These are phyloP conservation scores for Pseudococcus jackbeardsleyi DNA, from an alignment of 2,888 invertebrate genomes.

Conservation along the genomic window DNA sequence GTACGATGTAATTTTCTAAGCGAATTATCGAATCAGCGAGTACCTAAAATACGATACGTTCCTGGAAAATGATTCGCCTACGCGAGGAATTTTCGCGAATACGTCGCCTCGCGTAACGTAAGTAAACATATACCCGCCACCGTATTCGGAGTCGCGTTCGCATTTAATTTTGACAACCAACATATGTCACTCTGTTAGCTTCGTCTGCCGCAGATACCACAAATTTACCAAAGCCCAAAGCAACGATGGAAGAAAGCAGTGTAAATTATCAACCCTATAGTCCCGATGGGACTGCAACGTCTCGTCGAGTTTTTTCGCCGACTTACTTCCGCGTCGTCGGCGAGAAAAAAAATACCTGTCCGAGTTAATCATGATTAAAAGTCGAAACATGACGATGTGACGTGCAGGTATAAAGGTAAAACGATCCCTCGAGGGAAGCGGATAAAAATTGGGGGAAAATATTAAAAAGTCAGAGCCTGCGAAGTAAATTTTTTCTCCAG, in stretches of 20 bases:
- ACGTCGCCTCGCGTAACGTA: neutral
- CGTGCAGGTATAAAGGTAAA: neutral
- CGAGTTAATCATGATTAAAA: neutral
- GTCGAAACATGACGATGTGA: neutral
- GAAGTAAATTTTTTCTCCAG: too few species aligned
- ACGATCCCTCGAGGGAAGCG: neutral
- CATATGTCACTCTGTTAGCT: neutral
- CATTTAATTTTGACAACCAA: neutral
- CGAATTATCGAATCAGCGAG: neutral
- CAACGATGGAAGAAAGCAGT: neutral
- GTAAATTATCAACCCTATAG: neutral
- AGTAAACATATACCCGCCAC: neutral
- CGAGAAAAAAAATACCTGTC: neutral
- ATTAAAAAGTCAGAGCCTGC: too few species aligned
- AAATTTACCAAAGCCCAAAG: neutral
- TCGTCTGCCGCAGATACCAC: neutral
- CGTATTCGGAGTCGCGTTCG: neutral
- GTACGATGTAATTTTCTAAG: neutral
- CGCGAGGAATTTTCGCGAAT: neutral
- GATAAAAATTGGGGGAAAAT: too few species aligned
- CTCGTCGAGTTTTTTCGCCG: neutral
- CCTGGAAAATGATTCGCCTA: neutral
- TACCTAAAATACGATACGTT: neutral
- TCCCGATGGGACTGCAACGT: neutral
- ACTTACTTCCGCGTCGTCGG: neutral